Evolutionary conservation across 2,888 invertebrate genomes (phyloP), one percentile per base, ranked within the genome.

Genomic region (Thymelicus sylvestris): DNA sequence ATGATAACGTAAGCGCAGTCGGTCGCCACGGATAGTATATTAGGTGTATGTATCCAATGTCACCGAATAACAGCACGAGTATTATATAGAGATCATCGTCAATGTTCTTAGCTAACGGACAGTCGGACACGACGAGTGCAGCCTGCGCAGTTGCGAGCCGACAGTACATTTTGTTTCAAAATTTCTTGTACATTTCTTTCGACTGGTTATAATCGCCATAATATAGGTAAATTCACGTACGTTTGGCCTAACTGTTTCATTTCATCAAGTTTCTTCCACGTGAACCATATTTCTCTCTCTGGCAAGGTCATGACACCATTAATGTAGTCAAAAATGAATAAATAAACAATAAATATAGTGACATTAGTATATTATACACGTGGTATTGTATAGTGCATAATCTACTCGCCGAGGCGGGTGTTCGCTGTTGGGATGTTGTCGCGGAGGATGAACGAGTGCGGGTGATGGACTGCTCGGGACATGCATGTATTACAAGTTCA

Each of bases 41-140:
- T 76, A 73, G 66, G 66, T 66, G 48, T 47, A 73, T 74, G 75
- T 76, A 78, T 74, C 74, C 75, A 76, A 80, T 79, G 79, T 80
- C 83, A 78, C 79, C 81, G 80, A 79, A 81, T 80, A 79, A 78
- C 83, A 81, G 79, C 84, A 81, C 83, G 84, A 85, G 83, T 83
- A 83, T 84, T 38, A 79, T 81, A 88, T 86, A 86, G 86, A 87
- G 83, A 82, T 86, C 82, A 82, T 87, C 84, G 84, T 87, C 85
- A 84, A 87, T 88, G 86, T 87, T 87, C 81, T 85, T 88, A 91
- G 88, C 80, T 88, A 87, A 83, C 83, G 88, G 86, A 87, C 85
- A 83, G 19, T 19, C 87, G 88, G 7, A 52, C 50, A 8, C 4
- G 50, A n/a, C 50, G 15, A 52, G 50, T 19, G 19, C 50, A 15